Evolutionary conservation across 2,113 vertebrate genomes (phyloP).

Genomic region (Pomatorhinus ruficollis): DNA sequence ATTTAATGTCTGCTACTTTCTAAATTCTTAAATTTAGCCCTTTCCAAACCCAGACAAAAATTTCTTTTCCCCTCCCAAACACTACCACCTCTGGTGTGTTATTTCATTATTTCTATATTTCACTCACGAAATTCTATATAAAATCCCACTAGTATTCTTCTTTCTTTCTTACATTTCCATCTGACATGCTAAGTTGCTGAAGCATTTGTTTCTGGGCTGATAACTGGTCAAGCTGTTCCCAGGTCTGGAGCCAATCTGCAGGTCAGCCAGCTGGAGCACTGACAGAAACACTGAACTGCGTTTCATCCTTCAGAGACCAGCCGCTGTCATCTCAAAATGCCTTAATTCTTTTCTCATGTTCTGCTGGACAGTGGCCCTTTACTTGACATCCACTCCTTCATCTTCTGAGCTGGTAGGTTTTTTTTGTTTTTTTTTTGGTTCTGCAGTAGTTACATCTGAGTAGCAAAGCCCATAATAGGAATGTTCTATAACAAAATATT

Average conservation of each 20-base stretch:
- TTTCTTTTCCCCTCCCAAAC: neutral
- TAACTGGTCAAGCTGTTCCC: slow-evolving; percentile 12
- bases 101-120: neutral
- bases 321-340: neutral
- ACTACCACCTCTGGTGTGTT: neutral
- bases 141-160: neutral
- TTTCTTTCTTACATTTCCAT: neutral
- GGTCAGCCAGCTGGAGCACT: slow-evolving; percentile 22
- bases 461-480: neutral
- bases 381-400: neutral
- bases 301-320: neutral
- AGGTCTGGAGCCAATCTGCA: slow-evolving; percentile 12
- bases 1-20: neutral
- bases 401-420: neutral
- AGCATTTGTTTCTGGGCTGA: neutral
- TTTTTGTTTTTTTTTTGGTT: neutral
- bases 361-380: neutral
- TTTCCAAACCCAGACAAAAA: neutral
- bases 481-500: neutral
- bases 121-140: neutral
- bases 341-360: slow-evolving; percentile 31
- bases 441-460: neutral
- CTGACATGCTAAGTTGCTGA: neutral
- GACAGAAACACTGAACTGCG: slow-evolving; percentile 32
- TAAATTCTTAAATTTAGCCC: neutral